phyloP scores from a whole-genome alignment of 2,797 vertebrate genomes.

The Cuculus canorus region DNA sequence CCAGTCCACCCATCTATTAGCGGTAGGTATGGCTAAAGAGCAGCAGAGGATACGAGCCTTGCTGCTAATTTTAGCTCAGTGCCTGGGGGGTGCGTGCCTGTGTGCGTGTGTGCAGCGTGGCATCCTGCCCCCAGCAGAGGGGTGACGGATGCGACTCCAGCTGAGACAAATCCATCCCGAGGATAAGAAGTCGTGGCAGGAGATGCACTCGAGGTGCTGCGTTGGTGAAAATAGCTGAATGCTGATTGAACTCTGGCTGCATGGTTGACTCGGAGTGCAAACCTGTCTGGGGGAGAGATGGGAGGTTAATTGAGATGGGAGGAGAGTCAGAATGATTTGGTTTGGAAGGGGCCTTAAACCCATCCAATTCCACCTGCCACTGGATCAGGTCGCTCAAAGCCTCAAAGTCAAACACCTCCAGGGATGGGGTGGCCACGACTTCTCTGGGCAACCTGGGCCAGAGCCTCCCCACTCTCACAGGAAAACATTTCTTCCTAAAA shows the following conservation, averaged over 20 bases:
- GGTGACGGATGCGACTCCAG: background rate
- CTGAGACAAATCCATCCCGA: background rate
- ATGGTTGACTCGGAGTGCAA: background rate
- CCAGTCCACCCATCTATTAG: background rate
- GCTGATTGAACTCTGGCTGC: background rate
- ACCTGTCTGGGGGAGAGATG: background rate
- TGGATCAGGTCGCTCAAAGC: too few relatives aligned
- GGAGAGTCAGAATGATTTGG: background rate
- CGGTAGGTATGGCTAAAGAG: background rate
- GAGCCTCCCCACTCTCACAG: too few relatives aligned
- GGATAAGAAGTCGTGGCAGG: background rate
- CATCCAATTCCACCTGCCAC: too few relatives aligned
- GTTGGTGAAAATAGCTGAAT: background rate
- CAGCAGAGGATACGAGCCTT: background rate
- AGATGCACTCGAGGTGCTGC: rapidly evolving
- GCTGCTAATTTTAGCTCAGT: conserved; percentile 45
- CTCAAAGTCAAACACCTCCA: too few relatives aligned
- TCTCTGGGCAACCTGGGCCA: too few relatives aligned
- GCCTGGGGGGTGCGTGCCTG: background rate
- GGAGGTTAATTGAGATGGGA: background rate
- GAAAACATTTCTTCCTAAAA: too few relatives aligned
- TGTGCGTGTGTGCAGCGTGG: background rate
- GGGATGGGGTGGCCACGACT: too few relatives aligned
- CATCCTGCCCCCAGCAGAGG: background rate
- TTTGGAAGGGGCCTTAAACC: too few relatives aligned